phyloP scores from a whole-genome alignment of 2,888 invertebrate species.

The Callyntrura sp. region DNA sequence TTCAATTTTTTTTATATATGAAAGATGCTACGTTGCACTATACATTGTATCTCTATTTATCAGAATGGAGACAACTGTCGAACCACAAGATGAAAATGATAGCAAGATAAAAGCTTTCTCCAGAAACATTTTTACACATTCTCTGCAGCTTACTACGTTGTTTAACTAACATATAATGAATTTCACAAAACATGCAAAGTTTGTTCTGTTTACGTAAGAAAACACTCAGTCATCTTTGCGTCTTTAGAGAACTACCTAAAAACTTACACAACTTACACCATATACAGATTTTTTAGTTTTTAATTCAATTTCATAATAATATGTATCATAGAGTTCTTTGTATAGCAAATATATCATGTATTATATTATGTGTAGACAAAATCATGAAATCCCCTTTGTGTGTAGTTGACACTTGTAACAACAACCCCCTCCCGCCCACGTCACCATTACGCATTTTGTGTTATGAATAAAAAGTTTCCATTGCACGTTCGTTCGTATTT shows the following conservation, averaged over 20 bases:
- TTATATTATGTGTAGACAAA: not conserved
- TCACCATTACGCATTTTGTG: not conserved
- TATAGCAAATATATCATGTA: conserved; percentile 38
- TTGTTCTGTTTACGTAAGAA: conserved; percentile 7
- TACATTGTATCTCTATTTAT: not conserved
- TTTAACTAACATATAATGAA: not conserved
- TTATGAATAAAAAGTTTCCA: conserved; percentile 30
- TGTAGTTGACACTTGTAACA: conserved; percentile 40
- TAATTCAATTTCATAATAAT: not conserved
- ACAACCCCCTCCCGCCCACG: not conserved
- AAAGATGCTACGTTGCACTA: conserved; percentile 38
- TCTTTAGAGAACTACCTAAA: not conserved
- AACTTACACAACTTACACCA: conserved; percentile 23
- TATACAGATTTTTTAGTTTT: not conserved
- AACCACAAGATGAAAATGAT: not conserved
- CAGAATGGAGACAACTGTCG: not conserved
- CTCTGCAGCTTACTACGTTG: not conserved
- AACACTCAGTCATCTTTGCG: conserved; percentile 38
- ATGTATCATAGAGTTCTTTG: not conserved
- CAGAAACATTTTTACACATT: not conserved
- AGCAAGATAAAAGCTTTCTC: not conserved
- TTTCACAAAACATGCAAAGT: conserved; percentile 19
- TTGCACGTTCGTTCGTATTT: not conserved
- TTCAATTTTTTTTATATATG: not conserved
- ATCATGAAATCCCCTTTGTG: not conserved